Base-by-base conservation (phyloP, 1,140 invertebrate genomes). In the Papilio machaon region DNA sequence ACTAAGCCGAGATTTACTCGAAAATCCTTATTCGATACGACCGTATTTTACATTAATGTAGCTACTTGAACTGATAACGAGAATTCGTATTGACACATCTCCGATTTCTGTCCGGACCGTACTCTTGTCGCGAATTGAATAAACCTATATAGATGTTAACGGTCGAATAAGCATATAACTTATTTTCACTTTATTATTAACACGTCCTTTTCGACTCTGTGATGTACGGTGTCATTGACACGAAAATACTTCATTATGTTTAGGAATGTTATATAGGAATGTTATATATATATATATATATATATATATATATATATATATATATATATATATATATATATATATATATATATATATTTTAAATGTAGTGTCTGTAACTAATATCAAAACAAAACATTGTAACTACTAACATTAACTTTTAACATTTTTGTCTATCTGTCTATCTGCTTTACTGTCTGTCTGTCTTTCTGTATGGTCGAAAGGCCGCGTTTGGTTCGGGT, bases 41-140 rank as follows among this genome's bases (percentile, higher is more conserved):
- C 38, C 19, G 30, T 79, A 64, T 30, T 38, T 78, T 60, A 67
- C 60, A 19, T 79, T 46, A 67, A 43, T 79, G 10, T 35, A 35
- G 77, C 38, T 79, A 78, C 54, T 58, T 46, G 52, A 78, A 78
- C 30, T 23, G 54, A 78, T 60, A 43, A 79, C 77, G 77, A 47
- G 77, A 67, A 79, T 79, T n/a, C 58, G 60, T 79, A 67, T 79
- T 64, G 77, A 79, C 77, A 79, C 60, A 67, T 79, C 38, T 79
- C 58, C 58, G 17, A 67, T 64, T 47, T 60, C 76, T 47, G 77
- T 67, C 77, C 60, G 60, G 38, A 30, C 58, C 77, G 46, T 67
- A 47, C 54, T 79, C 60, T 38, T 70, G 46, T 64, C 77, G 35
- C 58, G 77, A 49, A 79, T 70, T 79, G 38, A 64, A 79, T 49